Evolutionary conservation across 2,888 invertebrate species (phyloP).

Genomic region (Dasysyrphus tricinctus): DNA sequence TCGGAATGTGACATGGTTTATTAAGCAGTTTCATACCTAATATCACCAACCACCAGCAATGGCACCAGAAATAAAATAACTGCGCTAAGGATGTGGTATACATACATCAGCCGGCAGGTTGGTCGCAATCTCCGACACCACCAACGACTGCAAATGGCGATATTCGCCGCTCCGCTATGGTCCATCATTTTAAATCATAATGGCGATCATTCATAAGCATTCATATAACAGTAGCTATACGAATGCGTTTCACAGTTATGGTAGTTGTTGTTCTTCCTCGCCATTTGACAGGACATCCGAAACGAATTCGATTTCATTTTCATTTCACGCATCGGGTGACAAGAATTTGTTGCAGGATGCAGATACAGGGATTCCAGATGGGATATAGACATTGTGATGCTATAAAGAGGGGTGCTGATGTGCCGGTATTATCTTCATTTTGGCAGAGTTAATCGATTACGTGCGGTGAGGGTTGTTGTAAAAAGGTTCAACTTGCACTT

Average conservation of each 20-base stretch:
- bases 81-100: conserved; percentile 43
- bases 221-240: conserved; percentile 58
- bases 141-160: conserved; percentile 6
- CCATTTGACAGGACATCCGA: conserved; percentile 69
- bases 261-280: conserved; percentile 39
- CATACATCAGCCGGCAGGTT: conserved; percentile 47
- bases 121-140: conserved; percentile 44
- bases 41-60: not conserved
- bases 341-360: conserved; percentile 57
- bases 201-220: conserved; percentile 67
- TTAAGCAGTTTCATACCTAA: conserved; percentile 43
- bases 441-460: conserved; percentile 69
- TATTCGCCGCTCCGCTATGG: conserved; percentile 16
- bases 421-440: conserved; percentile 51
- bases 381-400: conserved; percentile 15
- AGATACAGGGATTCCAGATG: conserved; percentile 30
- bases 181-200: conserved; percentile 61
- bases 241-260: conserved; percentile 56
- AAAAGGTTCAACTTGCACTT: conserved; percentile 35
- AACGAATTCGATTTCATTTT: conserved; percentile 73
- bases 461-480: conserved; percentile 41
- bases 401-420: conserved; percentile 32
- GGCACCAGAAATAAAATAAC: not conserved
- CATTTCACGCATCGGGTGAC: conserved; percentile 75
- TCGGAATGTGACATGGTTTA: conserved; percentile 68